Evolutionary conservation across 2,113 vertebrate genomes (phyloP), one percentile per base, ranked within the genome.

Genomic region (Crotalus viridis): DNA sequence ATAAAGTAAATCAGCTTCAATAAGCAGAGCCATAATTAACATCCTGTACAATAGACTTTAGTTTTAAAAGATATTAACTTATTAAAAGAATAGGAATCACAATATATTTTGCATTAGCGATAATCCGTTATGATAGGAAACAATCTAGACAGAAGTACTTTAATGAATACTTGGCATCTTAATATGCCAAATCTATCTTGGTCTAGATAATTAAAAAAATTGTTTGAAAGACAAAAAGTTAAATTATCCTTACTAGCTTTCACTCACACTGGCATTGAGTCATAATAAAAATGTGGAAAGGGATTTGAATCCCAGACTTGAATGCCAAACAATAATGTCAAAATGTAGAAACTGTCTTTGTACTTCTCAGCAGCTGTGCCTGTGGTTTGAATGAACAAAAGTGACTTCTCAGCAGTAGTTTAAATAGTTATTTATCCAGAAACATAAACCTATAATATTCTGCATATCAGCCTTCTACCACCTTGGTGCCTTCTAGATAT

Each of bases 171-270:
- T 28, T 90, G 95, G 91, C 55, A 93, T 85, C 91, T 90, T 94
- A 94, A 95, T 59, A 12, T 74, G 92, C 85, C 94, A 94, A 97
- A 97, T 86, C 91, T 96, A 4, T 94, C 54, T 94, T 96, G 64
- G 89, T 74, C 95, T 93, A 94, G 57, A 61, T 92, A 94, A 96
- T 96, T 96, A 95, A 97, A 96, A 90, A 90, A 96, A 95, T 92
- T 88, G 94, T 96, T 96, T 96, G 86, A 95, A 95, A 96, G 93
- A 95, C 94, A 52, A 94, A 96, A 93, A 17, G 93, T 94, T 89
- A 93, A 90, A 85, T 95, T 94, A 88, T 96, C 57, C 9, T 88
- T 59, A 91, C 91, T 43, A 96, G 90, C 10, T 93, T 88, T 95
- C 92, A 95, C 3, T 39, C 17, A 94, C 8, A 21, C 26, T 94